phyloP scores from a whole-genome alignment of 2,113 vertebrate genomes.

The Dolichallabes microphthalmus region DNA sequence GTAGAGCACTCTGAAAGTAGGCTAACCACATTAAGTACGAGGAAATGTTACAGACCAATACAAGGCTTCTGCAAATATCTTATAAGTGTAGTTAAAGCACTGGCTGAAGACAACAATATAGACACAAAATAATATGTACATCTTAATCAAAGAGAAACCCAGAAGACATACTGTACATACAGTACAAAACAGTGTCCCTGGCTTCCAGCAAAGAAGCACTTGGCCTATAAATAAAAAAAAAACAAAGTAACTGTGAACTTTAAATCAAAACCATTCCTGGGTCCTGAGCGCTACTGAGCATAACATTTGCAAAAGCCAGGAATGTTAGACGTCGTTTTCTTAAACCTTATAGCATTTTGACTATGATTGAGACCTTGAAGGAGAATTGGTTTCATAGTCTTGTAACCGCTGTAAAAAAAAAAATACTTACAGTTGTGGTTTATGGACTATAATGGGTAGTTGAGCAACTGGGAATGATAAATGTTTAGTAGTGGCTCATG shows the following conservation, averaged over 20 bases:
- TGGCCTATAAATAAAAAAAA: not conserved
- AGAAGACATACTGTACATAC: too few species aligned
- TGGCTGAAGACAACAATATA: not conserved
- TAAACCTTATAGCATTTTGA: not conserved
- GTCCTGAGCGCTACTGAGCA: not conserved
- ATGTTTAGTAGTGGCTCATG: not conserved
- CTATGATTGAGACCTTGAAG: not conserved
- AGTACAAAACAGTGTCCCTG: not conserved
- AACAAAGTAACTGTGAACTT: not conserved
- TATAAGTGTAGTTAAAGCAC: not conserved
- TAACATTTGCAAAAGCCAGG: not conserved
- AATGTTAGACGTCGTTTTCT: not conserved
- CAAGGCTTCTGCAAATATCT: not conserved
- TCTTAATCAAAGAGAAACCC: not conserved
- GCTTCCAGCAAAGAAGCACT: not conserved
- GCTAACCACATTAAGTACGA: not conserved
- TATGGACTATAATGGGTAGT: not conserved
- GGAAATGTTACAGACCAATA: not conserved
- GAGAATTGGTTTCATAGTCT: not conserved
- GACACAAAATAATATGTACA: not conserved
- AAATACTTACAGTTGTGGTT: not conserved
- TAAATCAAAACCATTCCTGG: not conserved
- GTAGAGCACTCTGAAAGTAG: not conserved
- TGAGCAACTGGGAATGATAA: not conserved
- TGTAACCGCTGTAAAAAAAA: not conserved